Evolutionary conservation across 1,140 invertebrate species (phyloP).

Genomic region (Bombus affinis): DNA sequence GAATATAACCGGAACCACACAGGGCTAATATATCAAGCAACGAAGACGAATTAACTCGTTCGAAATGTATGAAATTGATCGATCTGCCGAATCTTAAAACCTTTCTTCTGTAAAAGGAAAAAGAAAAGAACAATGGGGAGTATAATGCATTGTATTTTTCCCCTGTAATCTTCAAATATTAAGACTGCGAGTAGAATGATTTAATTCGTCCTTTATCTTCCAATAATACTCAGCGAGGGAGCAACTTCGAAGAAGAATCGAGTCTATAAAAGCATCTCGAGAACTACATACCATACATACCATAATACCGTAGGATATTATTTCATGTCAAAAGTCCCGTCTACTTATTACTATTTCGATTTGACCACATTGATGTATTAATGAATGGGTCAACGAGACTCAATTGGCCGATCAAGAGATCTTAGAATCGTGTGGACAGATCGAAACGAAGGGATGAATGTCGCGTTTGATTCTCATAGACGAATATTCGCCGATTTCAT

Average conservation of each 20-base stretch:
- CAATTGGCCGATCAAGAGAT: conserved; percentile 18
- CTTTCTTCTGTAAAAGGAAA: too few species aligned
- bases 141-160: too few species aligned
- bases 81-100: too few species aligned
- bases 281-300: background rate
- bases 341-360: background rate
- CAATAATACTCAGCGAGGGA: background rate
- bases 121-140: too few species aligned
- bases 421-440: background rate
- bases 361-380: background rate
- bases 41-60: background rate
- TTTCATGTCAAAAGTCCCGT: background rate
- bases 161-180: background rate
- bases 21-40: background rate
- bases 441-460: background rate
- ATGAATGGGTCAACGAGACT: conserved; percentile 5
- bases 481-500: conserved; percentile 27
- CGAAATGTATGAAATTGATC: too few species aligned
- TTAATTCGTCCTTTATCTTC: background rate
- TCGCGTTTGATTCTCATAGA: conserved; percentile 11
- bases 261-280: background rate
- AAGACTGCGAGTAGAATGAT: background rate
- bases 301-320: background rate
- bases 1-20: background rate
- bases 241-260: background rate